These are phyloP conservation scores for Atta cephalotes DNA, from an alignment of 1,140 invertebrate species.

Conservation along the genomic window DNA sequence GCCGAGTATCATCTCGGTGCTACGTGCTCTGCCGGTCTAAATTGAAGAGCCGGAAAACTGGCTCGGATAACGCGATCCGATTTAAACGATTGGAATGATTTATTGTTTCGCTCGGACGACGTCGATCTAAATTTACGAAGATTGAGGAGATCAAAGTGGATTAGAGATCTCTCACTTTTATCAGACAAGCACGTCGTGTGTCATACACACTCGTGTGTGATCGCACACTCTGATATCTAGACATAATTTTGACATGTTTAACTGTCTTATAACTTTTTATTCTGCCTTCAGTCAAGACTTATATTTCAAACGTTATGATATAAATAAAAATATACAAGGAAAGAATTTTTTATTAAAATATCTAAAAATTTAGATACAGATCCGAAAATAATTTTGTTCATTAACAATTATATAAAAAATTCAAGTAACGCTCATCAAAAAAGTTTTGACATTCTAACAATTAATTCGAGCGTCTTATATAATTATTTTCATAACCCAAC, in stretches of 20 bases:
- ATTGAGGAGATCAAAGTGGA: not conserved
- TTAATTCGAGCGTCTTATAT: too few relatives aligned
- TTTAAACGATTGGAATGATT: slow-evolving; percentile 52
- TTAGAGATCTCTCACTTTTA: not conserved
- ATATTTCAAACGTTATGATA: not conserved
- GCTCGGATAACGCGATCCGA: slow-evolving; percentile 57
- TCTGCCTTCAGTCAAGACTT: not conserved
- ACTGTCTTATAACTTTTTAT: not conserved
- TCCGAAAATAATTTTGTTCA: too few relatives aligned
- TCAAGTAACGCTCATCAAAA: too few relatives aligned
- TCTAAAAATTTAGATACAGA: too few relatives aligned
- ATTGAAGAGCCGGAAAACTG: slow-evolving; percentile 69
- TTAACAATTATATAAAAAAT: too few relatives aligned
- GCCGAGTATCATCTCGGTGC: slow-evolving; percentile 61
- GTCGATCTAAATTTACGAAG: not conserved
- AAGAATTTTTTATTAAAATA: too few relatives aligned
- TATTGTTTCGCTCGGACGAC: not conserved
- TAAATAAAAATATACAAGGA: not conserved
- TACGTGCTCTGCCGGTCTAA: slow-evolving; percentile 45
- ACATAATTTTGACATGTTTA: not conserved
- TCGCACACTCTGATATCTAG: not conserved
- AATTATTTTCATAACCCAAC: too few relatives aligned
- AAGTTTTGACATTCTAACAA: too few relatives aligned
- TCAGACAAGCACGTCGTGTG: not conserved
- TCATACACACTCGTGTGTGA: not conserved